Evolutionary conservation across 2,888 invertebrate genomes (phyloP), one percentile per base, ranked within the genome.

Genomic region (Pinctada fucata): DNA sequence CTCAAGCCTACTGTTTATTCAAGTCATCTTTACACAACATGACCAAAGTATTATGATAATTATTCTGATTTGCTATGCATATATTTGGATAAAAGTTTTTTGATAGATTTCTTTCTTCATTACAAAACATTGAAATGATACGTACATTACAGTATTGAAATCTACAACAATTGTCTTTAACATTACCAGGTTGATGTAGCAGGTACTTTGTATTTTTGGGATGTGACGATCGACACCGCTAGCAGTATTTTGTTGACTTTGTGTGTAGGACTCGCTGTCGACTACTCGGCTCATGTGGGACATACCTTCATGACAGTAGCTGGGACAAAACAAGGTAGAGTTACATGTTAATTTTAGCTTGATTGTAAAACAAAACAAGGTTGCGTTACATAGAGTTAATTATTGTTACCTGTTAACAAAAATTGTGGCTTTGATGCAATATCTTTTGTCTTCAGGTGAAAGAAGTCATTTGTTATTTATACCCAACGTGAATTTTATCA

Each of bases 261-360:
- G 64, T 96, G 96, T 3, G 95, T 96, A 78, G 97, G 97, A 66
- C 93, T 97, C 72, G 96, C 96, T 89, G 96, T 97, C 0, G 97
- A 97, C 92, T 97, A 96, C 88, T 96, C 96, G 0, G 93, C 94
- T 0, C 94, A 94, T 86, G 90, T 94, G 52, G 94, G 96, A 0
- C 96, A 96, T 90, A 96, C 96, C 2, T 97, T 96, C 91, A 94
- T 97, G 87, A 95, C 95, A 0, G 92, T 93, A 47, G 92, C 94
- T 68, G 93, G 94, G 31, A 94, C 94, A 31, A 91, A 92, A 47
- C 90, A 93, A 77, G 92, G 94, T 83, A 88, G 87, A 78, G 65
- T 52, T 5, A 3, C 48, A 47, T 58, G 58, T 58, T 31, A 31
- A 31, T 31, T 31, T 31, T 31, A 31, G 31, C 31, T 72, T 13